Percentiles rank a stretch among this genome's conserved stretches.
Evolutionary conservation across 2,888 invertebrate species (phyloP).

Genomic region (Tigriopus californicus): DNA sequence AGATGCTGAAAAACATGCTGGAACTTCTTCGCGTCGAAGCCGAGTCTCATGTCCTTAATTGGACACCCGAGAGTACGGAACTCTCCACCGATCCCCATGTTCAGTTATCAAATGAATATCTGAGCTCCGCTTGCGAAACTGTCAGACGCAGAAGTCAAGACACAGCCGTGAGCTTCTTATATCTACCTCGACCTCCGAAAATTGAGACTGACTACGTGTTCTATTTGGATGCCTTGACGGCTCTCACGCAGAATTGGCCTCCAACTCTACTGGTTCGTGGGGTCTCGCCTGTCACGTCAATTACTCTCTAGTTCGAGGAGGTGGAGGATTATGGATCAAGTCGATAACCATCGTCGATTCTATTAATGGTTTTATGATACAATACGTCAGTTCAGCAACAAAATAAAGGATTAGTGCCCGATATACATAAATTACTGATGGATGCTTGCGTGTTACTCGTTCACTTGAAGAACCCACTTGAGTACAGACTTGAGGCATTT

Average conservation of each 20-base stretch:
- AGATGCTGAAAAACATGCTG: slow-evolving; percentile 39
- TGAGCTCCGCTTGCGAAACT: slow-evolving; percentile 47
- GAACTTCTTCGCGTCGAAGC: slow-evolving; percentile 59
- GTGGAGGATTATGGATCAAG: too few species aligned
- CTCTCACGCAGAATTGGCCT: slow-evolving; percentile 64
- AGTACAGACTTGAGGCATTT: not conserved
- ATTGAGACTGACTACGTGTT: slow-evolving; percentile 23
- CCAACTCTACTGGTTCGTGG: slow-evolving; percentile 89
- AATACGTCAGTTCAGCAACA: too few species aligned
- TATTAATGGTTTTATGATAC: too few species aligned
- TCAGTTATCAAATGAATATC: not conserved
- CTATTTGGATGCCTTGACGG: slow-evolving; percentile 51
- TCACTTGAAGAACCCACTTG: not conserved
- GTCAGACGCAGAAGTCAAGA: slow-evolving; percentile 50
- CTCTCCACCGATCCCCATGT: not conserved
- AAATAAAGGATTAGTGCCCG: too few species aligned
- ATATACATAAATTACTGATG: too few species aligned
- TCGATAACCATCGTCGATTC: too few species aligned
- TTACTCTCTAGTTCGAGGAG: slow-evolving; percentile 55
- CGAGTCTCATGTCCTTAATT: not conserved
- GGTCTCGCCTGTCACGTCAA: slow-evolving; percentile 84
- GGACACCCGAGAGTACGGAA: not conserved
- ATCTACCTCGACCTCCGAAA: slow-evolving; percentile 64
- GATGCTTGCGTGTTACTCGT: too few species aligned
- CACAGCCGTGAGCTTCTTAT: slow-evolving; percentile 78